phyloP scores from a whole-genome alignment of 1,140 invertebrate genomes.

The Drosophila tsacasi region DNA sequence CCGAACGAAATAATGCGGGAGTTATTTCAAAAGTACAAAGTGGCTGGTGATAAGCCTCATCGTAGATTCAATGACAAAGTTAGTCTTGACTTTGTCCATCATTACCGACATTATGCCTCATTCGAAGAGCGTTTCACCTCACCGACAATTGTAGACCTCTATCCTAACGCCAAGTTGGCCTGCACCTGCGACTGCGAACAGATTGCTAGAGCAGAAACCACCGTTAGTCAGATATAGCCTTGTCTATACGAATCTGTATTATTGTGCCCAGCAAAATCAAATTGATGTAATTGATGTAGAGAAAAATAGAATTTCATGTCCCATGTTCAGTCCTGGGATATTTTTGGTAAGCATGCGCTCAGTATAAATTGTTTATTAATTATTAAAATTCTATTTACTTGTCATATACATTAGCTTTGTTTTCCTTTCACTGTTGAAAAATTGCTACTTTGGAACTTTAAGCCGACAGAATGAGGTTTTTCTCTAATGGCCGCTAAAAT shows the following conservation, averaged over 20 bases:
- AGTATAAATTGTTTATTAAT: slow-evolving; percentile 49
- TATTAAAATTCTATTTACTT: slow-evolving; percentile 43
- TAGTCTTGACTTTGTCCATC: slow-evolving; percentile 52
- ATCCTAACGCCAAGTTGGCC: slow-evolving; percentile 29
- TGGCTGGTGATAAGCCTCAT: slow-evolving; percentile 33
- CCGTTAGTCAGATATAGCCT: slow-evolving; percentile 32
- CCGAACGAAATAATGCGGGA: slow-evolving; percentile 72
- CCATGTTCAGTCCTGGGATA: neutral
- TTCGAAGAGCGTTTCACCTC: slow-evolving; percentile 53
- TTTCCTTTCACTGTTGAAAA: slow-evolving; percentile 11
- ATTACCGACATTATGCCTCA: slow-evolving; percentile 49
- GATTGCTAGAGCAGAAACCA: slow-evolving; percentile 22
- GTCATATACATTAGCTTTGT: slow-evolving; percentile 14
- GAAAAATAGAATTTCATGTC: too few relatives aligned
- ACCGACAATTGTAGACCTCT: slow-evolving; percentile 42
- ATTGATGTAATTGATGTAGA: neutral
- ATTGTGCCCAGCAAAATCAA: neutral
- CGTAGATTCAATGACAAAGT: slow-evolving; percentile 66
- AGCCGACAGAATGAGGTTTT: slow-evolving; percentile 59
- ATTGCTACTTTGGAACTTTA: slow-evolving; percentile 66
- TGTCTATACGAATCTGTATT: neutral
- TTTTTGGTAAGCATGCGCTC: slow-evolving; percentile 8
- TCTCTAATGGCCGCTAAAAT: slow-evolving; percentile 69
- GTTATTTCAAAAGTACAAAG: slow-evolving; percentile 59
- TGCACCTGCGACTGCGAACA: slow-evolving; percentile 59